Conservation (phyloP, 2,888 invertebrate species). For the Ophraella communa region DNA sequence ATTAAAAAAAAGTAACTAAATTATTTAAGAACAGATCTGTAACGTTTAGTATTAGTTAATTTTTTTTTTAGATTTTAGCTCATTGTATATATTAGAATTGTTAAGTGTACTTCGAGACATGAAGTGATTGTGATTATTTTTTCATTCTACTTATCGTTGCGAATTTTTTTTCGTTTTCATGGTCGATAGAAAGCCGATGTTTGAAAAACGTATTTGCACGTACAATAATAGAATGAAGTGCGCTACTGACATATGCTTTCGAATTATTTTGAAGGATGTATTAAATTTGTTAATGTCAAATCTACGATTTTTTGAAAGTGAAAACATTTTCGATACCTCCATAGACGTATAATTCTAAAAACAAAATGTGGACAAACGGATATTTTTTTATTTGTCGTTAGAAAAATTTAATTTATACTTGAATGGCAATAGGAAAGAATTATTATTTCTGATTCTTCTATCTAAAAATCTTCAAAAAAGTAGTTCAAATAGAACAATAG, state of each 20-base stretch:
- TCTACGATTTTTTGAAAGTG: too few relatives aligned
- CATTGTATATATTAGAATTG: conserved; percentile 25
- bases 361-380: too few relatives aligned
- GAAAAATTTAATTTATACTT: too few relatives aligned
- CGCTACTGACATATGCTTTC: neutral
- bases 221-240: neutral
- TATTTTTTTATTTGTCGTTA: too few relatives aligned
- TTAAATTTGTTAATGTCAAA: neutral
- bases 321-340: too few relatives aligned
- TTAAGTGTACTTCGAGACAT: conserved; percentile 19
- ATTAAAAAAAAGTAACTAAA: neutral
- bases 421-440: too few relatives aligned
- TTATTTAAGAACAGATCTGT: conserved; percentile 18
- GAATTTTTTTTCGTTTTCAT: neutral
- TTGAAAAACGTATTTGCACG: neutral
- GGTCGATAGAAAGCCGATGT: neutral
- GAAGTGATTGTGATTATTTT: conserved; percentile 33
- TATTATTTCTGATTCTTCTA: too few relatives aligned
- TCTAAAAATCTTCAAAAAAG: too few relatives aligned
- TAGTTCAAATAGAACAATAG: too few relatives aligned
- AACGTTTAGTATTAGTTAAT: conserved; percentile 16
- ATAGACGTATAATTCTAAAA: too few relatives aligned
- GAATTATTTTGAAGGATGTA: neutral
- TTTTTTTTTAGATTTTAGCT: conserved; percentile 27
- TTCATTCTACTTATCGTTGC: neutral